phyloP scores from a whole-genome alignment of 2,888 invertebrate genomes.

The Agriotes lineatus region DNA sequence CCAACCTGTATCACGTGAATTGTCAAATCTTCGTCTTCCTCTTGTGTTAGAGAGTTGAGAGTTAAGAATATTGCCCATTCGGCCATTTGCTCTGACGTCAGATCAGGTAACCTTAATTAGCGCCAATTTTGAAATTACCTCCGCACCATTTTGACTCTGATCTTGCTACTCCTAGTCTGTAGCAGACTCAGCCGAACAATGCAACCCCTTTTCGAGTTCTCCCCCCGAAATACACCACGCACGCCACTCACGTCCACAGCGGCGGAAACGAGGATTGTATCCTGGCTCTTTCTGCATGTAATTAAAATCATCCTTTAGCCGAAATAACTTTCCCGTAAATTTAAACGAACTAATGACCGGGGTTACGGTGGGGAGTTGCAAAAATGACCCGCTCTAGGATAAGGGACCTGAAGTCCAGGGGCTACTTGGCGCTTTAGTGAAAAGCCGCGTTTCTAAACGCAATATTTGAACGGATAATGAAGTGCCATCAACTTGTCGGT shows the following conservation, averaged over 20 bases:
- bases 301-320: constrained; percentile 18
- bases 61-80: no score
- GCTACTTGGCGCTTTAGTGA: constrained; percentile 14
- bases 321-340: constrained; percentile 16
- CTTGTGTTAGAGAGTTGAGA: no score
- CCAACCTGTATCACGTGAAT: no score
- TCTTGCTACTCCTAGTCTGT: no score
- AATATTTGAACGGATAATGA: constrained; percentile 18
- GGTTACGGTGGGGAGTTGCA: not conserved
- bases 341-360: constrained; percentile 18
- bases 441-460: constrained; percentile 10
- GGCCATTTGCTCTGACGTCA: no score
- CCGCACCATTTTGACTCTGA: no score
- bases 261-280: not conserved
- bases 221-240: not conserved
- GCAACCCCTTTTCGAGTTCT: no score
- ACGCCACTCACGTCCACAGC: not conserved
- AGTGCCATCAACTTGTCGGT: not conserved
- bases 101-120: no score
- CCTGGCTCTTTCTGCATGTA: constrained; percentile 4
- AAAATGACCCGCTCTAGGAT: constrained; percentile 6
- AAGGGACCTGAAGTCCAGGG: constrained; percentile 10
- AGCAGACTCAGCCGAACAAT: no score
- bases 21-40: no score
- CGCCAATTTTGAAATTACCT: no score